Evolutionary conservation across 2,797 vertebrate species (phyloP).

Genomic region (Gymnopithys bicolor): DNA sequence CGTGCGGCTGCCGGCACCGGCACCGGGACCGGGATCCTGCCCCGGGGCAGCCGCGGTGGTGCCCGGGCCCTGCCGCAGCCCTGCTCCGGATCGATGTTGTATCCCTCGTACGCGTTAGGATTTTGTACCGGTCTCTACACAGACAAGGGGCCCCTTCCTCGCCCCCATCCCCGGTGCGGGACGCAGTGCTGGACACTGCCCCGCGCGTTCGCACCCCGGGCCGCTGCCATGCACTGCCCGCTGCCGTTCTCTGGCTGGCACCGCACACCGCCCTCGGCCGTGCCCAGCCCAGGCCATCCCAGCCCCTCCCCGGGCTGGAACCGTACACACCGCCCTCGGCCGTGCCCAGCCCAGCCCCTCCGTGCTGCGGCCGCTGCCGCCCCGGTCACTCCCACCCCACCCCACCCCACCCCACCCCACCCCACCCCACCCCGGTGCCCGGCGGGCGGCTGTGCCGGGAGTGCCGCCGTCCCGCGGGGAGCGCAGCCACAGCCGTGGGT

Average conservation of each 20-base stretch:
- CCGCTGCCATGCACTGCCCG: neutral
- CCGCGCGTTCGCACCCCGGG: neutral
- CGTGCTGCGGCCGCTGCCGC: neutral
- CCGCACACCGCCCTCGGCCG: neutral
- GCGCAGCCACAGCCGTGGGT: neutral
- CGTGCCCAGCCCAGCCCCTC: neutral
- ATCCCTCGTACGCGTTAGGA: neutral
- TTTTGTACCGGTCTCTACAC: neutral
- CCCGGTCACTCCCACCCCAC: too few species aligned
- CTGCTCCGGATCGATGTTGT: neutral
- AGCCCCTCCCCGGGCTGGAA: neutral
- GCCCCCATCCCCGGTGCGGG: neutral
- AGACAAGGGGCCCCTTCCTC: neutral
- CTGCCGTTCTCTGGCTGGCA: neutral
- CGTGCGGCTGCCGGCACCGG: neutral
- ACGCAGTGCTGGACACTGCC: conserved; percentile 60
- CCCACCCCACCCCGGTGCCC: too few species aligned
- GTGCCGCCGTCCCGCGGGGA: neutral
- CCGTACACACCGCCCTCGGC: too few species aligned
- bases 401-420: too few species aligned
- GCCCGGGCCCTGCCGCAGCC: neutral
- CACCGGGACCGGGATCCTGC: neutral
- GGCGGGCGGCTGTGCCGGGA: too few species aligned
- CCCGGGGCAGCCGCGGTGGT: neutral
- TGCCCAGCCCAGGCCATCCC: neutral